Evolutionary conservation across 2,113 vertebrate species (phyloP), one percentile per base, ranked within the genome.

Genomic region (Oxyruncus cristatus): DNA sequence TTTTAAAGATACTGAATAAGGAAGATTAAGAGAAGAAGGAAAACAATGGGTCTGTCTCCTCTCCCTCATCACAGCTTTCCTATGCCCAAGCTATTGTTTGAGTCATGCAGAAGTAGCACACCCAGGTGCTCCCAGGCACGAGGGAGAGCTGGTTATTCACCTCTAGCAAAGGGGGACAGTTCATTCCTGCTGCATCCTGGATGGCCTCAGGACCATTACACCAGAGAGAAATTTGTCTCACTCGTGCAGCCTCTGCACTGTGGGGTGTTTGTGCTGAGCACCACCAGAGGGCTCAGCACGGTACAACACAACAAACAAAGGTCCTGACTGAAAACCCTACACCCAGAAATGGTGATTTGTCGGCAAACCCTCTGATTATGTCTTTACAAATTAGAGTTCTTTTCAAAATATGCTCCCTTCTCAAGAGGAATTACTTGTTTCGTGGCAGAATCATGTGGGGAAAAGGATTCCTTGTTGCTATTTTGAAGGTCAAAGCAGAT

Each of bases 281-380:
- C 78, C 88, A 93, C 68, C 85, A 92, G 91, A 92, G 83, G 91
- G 88, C 95, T 89, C 80, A 92, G 85, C 47, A 52, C 21, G 3
- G 30, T 59, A 16, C 71, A 50, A 22, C 1, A 46, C 0, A 63
- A 9, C n/a, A 35, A 67, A 77, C 15, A 56, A 67, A 89, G 59
- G 79, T 66, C 53, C 39, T 63, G 68, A 95, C 81, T 37, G 35
- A 89, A 91, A 86, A 41, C 18, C 13, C 59, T 66, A 59, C 15
- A 26, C 37, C 4, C 19, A 62, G 42, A 62, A 56, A 37, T 11
- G 14, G 26, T 3, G 16, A 49, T 49, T 49, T 56, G 8, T 30
- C 27, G 12, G 55, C 72, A 83, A 94, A 75, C 11, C 8, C 10
- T 39, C 23, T 26, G 46, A 68, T 35, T 37, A 1, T 8, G 39